Base-by-base conservation (phyloP, 2,113 vertebrate species). In the Athene cunicularia region DNA sequence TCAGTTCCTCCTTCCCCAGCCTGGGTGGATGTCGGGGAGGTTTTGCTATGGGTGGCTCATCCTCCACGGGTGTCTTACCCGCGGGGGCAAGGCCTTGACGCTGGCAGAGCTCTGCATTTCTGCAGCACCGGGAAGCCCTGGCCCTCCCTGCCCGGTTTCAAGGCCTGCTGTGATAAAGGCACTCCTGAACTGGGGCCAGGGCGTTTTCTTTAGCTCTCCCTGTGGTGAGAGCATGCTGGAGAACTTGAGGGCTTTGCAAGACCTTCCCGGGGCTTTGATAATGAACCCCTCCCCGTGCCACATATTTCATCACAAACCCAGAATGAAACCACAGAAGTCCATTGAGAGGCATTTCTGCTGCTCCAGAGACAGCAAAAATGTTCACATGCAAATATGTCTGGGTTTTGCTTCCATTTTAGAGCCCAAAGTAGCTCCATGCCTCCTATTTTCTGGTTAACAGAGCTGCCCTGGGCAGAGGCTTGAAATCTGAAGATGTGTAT, bases 241-340 rank as follows among this genome's bases (percentile, higher is more conserved):
- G 88, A 79, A 82, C 72, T 76, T 3, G 72, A 76, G 93, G 93
- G 91, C 80, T 95, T 67, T 18, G 19, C 53, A 41, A 82, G 85
- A 47, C 88, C 89, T 93, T 92, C 75, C 17, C 0, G 15, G 59
- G 56, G 66, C 59, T 94, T 63, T 84, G 81, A 64, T 93, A 59
- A 87, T 47, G 71, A 91, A 8, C 94, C 86, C 63, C 90, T 92
- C 91, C 86, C 70, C 2, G 3, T 71, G 91, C 88, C 95, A 93
- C 64, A 28, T 22, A 64, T 96, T 96, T 96, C 97, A 66, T 96
- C 96, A 94, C 73, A 63, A 67, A 80, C 43, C 67, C 35, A 4
- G 79, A 72, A 32, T 26, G 66, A 79, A 95, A 93, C 97, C 94
- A 74, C 93, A 80, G 5, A 21, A 52, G 80, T 58, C 92, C 91